phyloP scores from a whole-genome alignment of 2,797 vertebrate species.

The Leptodactylus fallax region DNA sequence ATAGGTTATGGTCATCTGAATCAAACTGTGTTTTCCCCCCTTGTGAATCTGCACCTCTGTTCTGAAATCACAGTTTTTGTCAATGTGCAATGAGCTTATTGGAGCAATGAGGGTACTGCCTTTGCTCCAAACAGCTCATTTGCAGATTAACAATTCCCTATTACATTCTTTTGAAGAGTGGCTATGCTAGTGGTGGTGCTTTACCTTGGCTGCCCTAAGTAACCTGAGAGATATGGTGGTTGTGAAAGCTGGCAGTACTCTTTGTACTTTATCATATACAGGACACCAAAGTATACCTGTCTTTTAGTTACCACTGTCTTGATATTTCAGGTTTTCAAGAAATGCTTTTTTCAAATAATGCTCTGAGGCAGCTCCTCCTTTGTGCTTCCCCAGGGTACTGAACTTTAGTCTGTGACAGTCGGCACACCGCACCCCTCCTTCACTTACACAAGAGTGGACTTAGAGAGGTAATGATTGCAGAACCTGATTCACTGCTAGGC shows the following conservation, averaged over 20 bases:
- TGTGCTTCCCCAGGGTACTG: slow-evolving; percentile 34
- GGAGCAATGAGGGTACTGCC: no score
- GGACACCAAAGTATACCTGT: background rate
- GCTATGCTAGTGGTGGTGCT: no score
- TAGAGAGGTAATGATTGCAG: slow-evolving; percentile 50
- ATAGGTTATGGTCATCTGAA: no score
- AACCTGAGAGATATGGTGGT: no score
- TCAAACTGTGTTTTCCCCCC: no score
- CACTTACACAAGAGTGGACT: background rate
- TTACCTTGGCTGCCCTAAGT: no score
- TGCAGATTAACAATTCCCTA: no score
- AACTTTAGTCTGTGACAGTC: slow-evolving; percentile 45
- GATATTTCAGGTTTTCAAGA: background rate
- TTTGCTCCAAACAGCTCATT: no score
- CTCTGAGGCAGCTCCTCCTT: slow-evolving; percentile 1
- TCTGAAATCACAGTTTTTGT: no score
- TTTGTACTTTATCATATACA: background rate
- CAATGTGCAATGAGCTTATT: no score
- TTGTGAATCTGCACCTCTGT: no score
- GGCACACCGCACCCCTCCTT: slow-evolving; percentile 31
- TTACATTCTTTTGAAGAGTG: no score
- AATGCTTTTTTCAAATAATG: slow-evolving; percentile 35
- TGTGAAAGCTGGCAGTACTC: background rate
- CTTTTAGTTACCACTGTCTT: background rate
- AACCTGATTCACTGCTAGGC: slow-evolving; percentile 41